phyloP scores from a whole-genome alignment of 2,888 invertebrate genomes.

The Oxycera nigricornis region DNA sequence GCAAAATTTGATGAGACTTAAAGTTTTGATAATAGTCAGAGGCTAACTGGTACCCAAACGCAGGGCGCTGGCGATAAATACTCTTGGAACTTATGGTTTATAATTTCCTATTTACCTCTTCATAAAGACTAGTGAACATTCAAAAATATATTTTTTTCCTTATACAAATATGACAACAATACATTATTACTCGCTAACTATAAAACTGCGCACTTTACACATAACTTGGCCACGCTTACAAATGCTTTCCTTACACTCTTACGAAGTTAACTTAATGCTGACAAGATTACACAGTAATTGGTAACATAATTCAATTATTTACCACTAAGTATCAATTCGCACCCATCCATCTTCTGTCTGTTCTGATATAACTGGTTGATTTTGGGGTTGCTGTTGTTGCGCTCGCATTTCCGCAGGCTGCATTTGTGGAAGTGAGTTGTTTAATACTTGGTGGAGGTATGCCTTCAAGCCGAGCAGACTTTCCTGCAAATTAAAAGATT shows the following conservation, averaged over 20 bases:
- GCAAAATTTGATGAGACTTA: too few relatives aligned
- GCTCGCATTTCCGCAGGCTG: neutral
- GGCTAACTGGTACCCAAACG: too few relatives aligned
- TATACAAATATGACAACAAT: neutral
- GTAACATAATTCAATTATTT: neutral
- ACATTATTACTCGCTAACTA: neutral
- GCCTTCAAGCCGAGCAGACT: constrained; percentile 24
- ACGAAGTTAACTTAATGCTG: neutral
- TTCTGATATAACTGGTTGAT: constrained; percentile 19
- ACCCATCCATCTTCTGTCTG: constrained; percentile 33
- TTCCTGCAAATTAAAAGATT: neutral
- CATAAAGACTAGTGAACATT: too few relatives aligned
- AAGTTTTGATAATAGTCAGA: too few relatives aligned
- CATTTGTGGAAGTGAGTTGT: neutral
- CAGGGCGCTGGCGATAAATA: too few relatives aligned
- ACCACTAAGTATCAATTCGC: constrained; percentile 8
- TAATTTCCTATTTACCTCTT: neutral
- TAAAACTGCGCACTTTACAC: neutral
- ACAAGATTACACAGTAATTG: neutral
- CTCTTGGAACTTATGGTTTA: neutral
- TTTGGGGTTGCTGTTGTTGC: constrained; percentile 5
- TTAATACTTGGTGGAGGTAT: constrained; percentile 27
- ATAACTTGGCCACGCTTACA: neutral
- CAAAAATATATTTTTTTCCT: neutral
- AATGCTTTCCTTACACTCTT: neutral